These are phyloP conservation scores for Globodera ellingtonae DNA, from an alignment of 1,140 invertebrate species.

Conservation along the genomic window DNA sequence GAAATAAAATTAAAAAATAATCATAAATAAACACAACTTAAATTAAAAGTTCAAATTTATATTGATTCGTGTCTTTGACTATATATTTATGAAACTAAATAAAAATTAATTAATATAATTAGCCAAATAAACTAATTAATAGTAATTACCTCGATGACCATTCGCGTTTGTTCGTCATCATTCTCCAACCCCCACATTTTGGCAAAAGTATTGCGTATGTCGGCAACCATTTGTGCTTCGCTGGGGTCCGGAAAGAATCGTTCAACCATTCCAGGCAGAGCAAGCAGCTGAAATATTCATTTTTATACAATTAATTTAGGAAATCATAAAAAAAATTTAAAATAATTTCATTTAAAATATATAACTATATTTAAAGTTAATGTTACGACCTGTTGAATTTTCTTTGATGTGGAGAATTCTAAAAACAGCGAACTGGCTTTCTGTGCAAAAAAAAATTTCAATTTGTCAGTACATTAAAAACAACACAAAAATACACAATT, in stretches of 20 bases:
- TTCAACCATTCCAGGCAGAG: conserved; percentile 74
- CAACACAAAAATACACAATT: too few species aligned
- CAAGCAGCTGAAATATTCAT: conserved; percentile 41
- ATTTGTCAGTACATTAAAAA: too few species aligned
- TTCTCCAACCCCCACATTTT: conserved; percentile 83
- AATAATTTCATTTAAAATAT: too few species aligned
- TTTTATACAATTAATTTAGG: neutral
- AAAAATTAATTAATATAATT: too few species aligned
- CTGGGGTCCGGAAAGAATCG: conserved; percentile 69
- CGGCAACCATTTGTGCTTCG: conserved; percentile 67
- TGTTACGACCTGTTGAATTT: conserved; percentile 66
- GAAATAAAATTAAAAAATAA: too few species aligned
- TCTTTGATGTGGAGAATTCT: conserved; percentile 73
- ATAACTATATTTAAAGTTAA: too few species aligned
- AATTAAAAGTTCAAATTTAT: too few species aligned
- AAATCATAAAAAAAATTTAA: too few species aligned
- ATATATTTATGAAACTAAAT: too few species aligned
- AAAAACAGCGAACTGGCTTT: conserved; percentile 90
- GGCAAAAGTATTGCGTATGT: conserved; percentile 81
- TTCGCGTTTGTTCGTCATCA: conserved; percentile 46
- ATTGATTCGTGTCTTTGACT: too few species aligned
- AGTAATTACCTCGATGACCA: conserved; percentile 43
- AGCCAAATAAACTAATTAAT: neutral
- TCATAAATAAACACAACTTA: too few species aligned
- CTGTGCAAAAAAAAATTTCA: neutral